A percentile compares a stretch with the other conserved stretches of the same genome.
phyloP scores from a whole-genome alignment of 2,797 vertebrate species.

The Acrossocheilus wenchowensis region DNA sequence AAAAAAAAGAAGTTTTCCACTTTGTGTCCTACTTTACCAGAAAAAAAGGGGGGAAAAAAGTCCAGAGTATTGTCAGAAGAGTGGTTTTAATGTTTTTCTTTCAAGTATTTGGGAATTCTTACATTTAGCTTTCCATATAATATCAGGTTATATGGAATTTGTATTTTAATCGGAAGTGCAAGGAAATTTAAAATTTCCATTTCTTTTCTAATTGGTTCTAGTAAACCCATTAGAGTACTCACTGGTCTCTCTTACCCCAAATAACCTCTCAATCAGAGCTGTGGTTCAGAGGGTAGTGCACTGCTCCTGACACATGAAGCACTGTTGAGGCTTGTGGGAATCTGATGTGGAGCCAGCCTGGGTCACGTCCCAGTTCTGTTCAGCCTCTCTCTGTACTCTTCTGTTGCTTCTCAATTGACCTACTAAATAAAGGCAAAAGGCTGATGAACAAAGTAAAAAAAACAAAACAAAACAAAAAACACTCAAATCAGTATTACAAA shows the following conservation, averaged over 20 bases:
- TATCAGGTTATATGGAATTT: background rate
- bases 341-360: background rate
- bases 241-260: background rate
- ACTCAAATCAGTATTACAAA: background rate
- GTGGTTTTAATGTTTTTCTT: background rate
- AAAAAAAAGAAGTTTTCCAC: background rate
- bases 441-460: background rate
- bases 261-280: conserved; percentile 1
- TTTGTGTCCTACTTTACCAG: conserved; percentile 15
- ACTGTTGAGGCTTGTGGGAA: background rate
- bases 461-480: background rate
- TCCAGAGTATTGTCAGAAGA: background rate
- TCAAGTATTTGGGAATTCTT: background rate
- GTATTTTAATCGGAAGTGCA: background rate
- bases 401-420: background rate
- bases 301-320: conserved; percentile 15
- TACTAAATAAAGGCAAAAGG: background rate
- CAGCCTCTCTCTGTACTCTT: background rate
- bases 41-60: background rate
- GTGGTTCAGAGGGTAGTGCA: background rate
- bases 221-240: background rate
- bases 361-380: background rate
- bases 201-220: background rate
- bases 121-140: background rate
- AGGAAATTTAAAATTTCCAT: background rate